Conservation (phyloP, 2,797 vertebrate genomes). For the Scolopax rusticola region DNA sequence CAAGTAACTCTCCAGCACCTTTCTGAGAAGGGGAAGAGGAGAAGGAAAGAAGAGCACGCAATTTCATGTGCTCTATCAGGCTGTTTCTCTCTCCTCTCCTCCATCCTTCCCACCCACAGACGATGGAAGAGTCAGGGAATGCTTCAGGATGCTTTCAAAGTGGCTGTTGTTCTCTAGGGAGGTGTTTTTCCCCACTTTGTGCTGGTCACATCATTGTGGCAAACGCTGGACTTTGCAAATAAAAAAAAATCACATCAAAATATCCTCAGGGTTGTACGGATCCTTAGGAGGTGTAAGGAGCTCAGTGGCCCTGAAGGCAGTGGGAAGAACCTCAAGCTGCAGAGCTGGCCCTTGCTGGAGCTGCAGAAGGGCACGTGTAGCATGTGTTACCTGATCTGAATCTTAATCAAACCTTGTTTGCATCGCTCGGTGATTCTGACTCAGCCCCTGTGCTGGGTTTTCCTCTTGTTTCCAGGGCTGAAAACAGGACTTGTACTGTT, state of each 20-base stretch:
- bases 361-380: background rate
- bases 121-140: background rate
- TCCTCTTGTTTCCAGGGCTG: background rate
- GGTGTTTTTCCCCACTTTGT: background rate
- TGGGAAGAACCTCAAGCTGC: background rate
- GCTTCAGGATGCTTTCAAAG: background rate
- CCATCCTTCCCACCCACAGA: background rate
- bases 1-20: background rate
- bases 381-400: background rate
- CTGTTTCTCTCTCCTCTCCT: background rate
- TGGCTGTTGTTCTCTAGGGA: background rate
- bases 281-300: background rate
- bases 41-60: background rate
- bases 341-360: background rate
- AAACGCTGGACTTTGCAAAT: background rate
- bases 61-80: accelerated
- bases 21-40: background rate
- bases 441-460: background rate
- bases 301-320: background rate
- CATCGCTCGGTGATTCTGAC: background rate
- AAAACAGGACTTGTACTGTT: background rate
- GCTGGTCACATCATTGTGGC: accelerated
- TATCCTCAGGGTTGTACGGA: too few species aligned
- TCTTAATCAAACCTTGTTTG: background rate
- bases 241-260: background rate